Evolutionary conservation across 2,113 vertebrate genomes (phyloP), one percentile per base, ranked within the genome.

Genomic region (Emydura subglobosa): DNA sequence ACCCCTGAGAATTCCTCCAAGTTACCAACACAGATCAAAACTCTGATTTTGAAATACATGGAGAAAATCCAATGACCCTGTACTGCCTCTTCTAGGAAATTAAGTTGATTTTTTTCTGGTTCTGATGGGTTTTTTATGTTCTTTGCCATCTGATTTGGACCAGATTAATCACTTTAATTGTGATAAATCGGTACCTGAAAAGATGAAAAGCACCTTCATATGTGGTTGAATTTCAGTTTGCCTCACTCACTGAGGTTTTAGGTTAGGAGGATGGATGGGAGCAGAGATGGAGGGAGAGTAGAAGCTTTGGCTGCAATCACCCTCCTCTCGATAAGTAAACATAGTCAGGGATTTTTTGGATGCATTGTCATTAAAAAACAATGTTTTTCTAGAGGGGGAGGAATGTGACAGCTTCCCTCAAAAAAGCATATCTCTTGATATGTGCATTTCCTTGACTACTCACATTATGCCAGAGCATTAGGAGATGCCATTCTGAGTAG

Each of bases 111-210:
- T 6, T 80, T 53, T 81, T 53, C 21, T 53, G 34, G 34, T 81
- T 53, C 34, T 13, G 21, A 79, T 13, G 86, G 2, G 1, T n/a
- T 17, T 1, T 1, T 31, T 1, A 6, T 19, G 10, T 90, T 61
- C 65, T 68, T 88, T 79, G 54, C 16, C 25, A 14, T 5, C 3
- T 11, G 44, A 21, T 87, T 55, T 83, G 25, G 68, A 9, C 0
- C 5, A 89, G 90, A 91, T 78, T 42, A 81, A 16, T 4, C 10
- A 49, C 13, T 72, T 89, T 13, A 87, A 1, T 5, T 88, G 10
- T 85, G 82, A 39, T n/a, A 83, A 59, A 6, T 68, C 0, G 42
- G 49, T 83, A 72, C 80, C 47, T 89, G 3, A 42, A 25, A 42
- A 34, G 29, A 1, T 21, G 17, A 68, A 34, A n/a, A 54, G 31